These are phyloP conservation scores for Apus apus DNA, from an alignment of 2,113 vertebrate genomes.

Conservation along the genomic window DNA sequence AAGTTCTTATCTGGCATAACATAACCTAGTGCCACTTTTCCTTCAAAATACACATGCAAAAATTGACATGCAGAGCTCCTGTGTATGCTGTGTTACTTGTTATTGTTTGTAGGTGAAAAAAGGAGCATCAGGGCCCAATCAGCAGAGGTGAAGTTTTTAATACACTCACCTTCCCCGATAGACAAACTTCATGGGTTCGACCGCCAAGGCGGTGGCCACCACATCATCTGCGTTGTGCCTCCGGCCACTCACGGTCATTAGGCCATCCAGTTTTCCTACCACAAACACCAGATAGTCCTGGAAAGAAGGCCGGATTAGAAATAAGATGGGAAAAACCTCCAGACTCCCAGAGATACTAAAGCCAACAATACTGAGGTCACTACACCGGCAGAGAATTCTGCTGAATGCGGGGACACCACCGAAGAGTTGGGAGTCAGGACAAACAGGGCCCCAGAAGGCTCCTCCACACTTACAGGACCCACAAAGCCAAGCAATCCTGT, in stretches of 20 bases:
- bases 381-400: background rate
- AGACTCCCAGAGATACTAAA: background rate
- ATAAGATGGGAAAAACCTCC: background rate
- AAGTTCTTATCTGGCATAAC: background rate
- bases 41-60: background rate
- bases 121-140: background rate
- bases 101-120: background rate
- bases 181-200: slow-evolving; percentile 98
- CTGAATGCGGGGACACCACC: background rate
- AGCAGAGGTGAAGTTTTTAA: background rate
- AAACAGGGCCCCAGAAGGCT: too few species aligned
- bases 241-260: slow-evolving; percentile 90
- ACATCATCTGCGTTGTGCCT: slow-evolving; percentile 93
- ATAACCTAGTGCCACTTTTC: background rate
- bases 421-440: background rate
- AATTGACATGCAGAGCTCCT: background rate
- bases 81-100: background rate
- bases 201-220: slow-evolving; percentile 90
- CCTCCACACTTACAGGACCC: slow-evolving; percentile 84
- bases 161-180: slow-evolving; percentile 91
- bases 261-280: slow-evolving; percentile 91
- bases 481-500: slow-evolving; percentile 93
- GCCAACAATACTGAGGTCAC: background rate
- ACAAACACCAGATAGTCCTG: slow-evolving; percentile 92
- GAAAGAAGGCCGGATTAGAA: slow-evolving; percentile 19